Evolutionary conservation across 2,888 invertebrate species (phyloP), one percentile per base, ranked within the genome.

Genomic region (Agapostemon virescens): DNA sequence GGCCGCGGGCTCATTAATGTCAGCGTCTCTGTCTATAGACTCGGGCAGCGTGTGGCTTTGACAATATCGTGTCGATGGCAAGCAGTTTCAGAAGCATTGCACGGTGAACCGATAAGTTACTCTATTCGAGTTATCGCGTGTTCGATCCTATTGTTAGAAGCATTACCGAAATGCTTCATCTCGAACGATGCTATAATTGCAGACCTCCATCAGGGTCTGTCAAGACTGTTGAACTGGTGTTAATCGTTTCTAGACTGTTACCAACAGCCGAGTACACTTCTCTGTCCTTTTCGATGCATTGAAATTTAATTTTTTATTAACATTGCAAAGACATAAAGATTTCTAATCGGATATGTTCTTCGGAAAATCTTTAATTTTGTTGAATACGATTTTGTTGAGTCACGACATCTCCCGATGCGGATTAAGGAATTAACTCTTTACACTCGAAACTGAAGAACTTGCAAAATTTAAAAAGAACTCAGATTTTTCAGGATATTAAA

Each of bases 61-160:
- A 55, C 78, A 36, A 74, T 69, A 81, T 79, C 70, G 70, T 81
- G 79, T 38, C 69, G 69, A 61, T 79, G 40, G 74, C 79, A 78
- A 81, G 80, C 74, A 74, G 80, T 78, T 81, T 80, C 64, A 26
- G 69, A 79, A 78, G 79, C 80, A 66, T 69, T 74, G 58, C 23
- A 42, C 33, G 49, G 36, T n/a, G 55, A 38, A 58, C 3, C 58
- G 45, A 33, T 36, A 64, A 72, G n/a, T 40, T 70, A 17, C 61
- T 42, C 40, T 71, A 38, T 33, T 23, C 33, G 67, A 40, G 67
- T 26, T 30, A 30, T 26, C 40, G 23, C 26, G 42, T 36, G 4
- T 36, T 36, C 36, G 33, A n/a, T 36, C 33, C 63, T 36, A 63
- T 61, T 61, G 63, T 63, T n/a, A 5, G 20, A 61, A 36, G 30